Conservation (phyloP, 2,113 vertebrate genomes). For the Lasiurus cinereus region DNA sequence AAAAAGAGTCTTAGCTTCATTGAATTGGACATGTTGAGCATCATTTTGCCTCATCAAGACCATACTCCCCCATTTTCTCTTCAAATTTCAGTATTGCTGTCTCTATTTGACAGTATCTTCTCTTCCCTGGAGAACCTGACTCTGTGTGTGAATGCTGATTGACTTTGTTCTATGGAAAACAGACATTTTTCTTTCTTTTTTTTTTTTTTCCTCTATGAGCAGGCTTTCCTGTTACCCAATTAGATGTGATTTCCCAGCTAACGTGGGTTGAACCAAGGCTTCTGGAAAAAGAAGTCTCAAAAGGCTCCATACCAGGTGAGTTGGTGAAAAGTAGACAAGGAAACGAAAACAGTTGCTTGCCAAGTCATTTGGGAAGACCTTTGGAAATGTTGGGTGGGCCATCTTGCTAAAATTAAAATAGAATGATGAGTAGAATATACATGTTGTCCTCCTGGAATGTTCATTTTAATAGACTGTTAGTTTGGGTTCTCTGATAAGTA, state of each 20-base stretch:
- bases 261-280: conserved; percentile 72
- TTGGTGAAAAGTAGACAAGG: conserved; percentile 34
- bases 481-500: not conserved
- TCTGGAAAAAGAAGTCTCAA: conserved; percentile 68
- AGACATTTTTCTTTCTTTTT: conserved; percentile 33
- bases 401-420: not conserved
- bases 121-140: not conserved
- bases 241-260: conserved; percentile 79
- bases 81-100: not conserved
- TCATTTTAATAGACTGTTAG: not conserved
- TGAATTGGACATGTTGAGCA: not conserved
- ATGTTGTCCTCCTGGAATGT: not conserved
- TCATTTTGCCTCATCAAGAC: not conserved
- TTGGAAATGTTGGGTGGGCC: not conserved
- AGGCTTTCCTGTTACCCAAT: conserved; percentile 76
- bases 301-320: conserved; percentile 70
- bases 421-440: not conserved
- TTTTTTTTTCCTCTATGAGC: conserved; percentile 46
- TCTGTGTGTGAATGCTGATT: not conserved
- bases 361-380: not conserved
- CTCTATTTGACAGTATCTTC: not conserved
- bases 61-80: not conserved
- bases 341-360: not conserved
- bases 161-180: not conserved
- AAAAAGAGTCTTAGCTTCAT: not conserved